A percentile compares a stretch with the other conserved stretches of the same genome.
Conservation (phyloP, 1,140 invertebrate species). For the Aphidius gifuensis region DNA sequence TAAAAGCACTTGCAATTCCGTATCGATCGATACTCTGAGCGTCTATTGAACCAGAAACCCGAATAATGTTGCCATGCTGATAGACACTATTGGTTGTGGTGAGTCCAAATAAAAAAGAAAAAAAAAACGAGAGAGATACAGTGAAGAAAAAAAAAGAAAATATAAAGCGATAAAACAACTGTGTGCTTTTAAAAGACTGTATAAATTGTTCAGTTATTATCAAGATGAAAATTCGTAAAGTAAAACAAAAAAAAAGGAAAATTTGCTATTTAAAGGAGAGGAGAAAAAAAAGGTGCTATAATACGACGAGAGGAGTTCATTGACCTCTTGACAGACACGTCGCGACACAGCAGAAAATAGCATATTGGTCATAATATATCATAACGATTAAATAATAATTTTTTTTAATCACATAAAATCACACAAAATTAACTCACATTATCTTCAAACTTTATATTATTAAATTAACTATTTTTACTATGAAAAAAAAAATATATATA, state of each 20-base stretch:
- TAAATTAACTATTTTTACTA: no score
- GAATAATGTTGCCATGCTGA: neutral
- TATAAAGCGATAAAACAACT: neutral
- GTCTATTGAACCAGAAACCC: constrained; percentile 22
- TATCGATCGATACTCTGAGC: constrained; percentile 10
- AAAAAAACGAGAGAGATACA: neutral
- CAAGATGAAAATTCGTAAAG: neutral
- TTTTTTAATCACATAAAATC: neutral
- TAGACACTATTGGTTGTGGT: constrained; percentile 2
- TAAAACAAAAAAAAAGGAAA: neutral
- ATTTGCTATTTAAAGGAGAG: constrained; percentile 5
- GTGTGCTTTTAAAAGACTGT: neutral
- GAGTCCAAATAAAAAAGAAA: constrained; percentile 4
- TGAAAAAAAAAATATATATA: no score
- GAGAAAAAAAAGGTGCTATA: constrained; percentile 1
- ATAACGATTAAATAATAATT: neutral
- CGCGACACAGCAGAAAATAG: constrained; percentile 11
- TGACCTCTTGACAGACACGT: constrained; percentile 23
- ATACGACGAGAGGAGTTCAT: constrained; percentile 17
- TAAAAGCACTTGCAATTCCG: constrained; percentile 5
- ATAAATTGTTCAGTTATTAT: neutral
- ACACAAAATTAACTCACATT: no score
- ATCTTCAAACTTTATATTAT: no score
- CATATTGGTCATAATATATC: constrained; percentile 9
- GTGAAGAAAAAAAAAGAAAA: neutral